Conservation (phyloP, 2,113 vertebrate genomes). For the Pheucticus melanocephalus region DNA sequence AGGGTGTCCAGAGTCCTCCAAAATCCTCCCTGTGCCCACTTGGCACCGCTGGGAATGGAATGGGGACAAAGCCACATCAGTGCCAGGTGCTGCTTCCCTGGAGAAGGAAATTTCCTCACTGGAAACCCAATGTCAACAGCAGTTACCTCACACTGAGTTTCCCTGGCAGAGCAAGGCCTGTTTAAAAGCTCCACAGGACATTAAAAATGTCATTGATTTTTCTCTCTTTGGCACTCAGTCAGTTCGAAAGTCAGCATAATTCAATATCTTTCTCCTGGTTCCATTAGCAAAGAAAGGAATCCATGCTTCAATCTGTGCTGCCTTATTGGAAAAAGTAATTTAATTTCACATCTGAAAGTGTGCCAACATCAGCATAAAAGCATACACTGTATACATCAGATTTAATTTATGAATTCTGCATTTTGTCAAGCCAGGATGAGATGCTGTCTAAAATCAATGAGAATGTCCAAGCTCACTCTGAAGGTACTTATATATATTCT, state of each 20-base stretch:
- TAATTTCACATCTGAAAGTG: conserved; percentile 61
- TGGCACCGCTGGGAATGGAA: not conserved
- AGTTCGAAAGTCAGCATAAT: conserved; percentile 54
- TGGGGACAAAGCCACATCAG: not conserved
- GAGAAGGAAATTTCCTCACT: not conserved
- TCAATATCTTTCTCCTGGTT: conserved; percentile 48
- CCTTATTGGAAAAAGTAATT: conserved; percentile 61
- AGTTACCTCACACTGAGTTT: not conserved
- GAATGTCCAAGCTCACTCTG: not conserved
- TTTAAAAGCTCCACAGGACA: conserved; percentile 39
- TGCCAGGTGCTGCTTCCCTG: not conserved
- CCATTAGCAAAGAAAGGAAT: conserved; percentile 61
- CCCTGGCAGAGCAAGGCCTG: not conserved
- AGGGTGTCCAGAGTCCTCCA: not conserved
- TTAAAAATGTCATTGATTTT: conserved; percentile 58
- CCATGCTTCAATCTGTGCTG: conserved; percentile 22
- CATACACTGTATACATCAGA: not conserved
- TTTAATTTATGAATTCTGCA: conserved; percentile 44
- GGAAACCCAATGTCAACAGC: conserved; percentile 3
- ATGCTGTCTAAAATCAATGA: conserved; percentile 36
- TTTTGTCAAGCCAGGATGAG: conserved; percentile 25
- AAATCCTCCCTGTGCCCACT: not conserved
- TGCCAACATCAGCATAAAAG: conserved; percentile 56
- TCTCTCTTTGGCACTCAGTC: conserved; percentile 36
- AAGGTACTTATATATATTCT: not conserved